Base-by-base conservation (phyloP, 2,888 invertebrate species). In the Mythimna loreyi region DNA sequence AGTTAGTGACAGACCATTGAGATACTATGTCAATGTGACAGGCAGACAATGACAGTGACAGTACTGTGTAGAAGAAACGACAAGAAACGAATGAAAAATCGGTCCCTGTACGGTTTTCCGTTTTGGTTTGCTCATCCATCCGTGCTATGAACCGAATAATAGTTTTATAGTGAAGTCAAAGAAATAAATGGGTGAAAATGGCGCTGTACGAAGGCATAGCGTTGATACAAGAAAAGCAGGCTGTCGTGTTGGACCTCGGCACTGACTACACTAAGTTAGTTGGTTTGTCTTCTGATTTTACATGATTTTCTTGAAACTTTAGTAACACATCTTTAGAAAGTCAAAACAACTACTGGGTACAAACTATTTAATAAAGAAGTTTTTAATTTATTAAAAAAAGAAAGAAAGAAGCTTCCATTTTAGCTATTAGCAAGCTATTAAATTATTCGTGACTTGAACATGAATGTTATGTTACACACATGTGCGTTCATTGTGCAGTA, bases 181-280 rank as follows among this genome's bases (percentile, higher is more conserved):
- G 21, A n/a, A 58, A 43, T 40, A 58, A 64, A 53, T 53, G 7
- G 25, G 5, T 55, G 16, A 62, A 63, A 33, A 98, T 98, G 98
- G 97, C 97, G 28, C 92, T 98, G 2, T 99, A 98, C 89, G 98
- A 99, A 94, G 98, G 97, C 19, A 96, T 97, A 74, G 96, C 97
- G 56, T 97, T 97, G 57, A 97, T 98, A 85, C 97, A 97, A 84
- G 99, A 99, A 86, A 99, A 99, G 91, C 98, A 98, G 87, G 97
- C 98, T 19, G 98, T 99, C 1, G 98, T 99, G 21, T 91, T 99
- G 75, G 99, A 99, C 90, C 97, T 99, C 75, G 99, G 99, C 58
- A 96, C 97, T 52, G 98, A 98, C 25, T 99, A 98, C 88, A 99
- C 99, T 1, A 99, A 99, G 99, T 99, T 96, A 96, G 96, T 90